A percentile compares a stretch with the other conserved stretches of the same genome.
Conservation (phyloP, 2,888 invertebrate genomes). For the Drosophila antonietae region DNA sequence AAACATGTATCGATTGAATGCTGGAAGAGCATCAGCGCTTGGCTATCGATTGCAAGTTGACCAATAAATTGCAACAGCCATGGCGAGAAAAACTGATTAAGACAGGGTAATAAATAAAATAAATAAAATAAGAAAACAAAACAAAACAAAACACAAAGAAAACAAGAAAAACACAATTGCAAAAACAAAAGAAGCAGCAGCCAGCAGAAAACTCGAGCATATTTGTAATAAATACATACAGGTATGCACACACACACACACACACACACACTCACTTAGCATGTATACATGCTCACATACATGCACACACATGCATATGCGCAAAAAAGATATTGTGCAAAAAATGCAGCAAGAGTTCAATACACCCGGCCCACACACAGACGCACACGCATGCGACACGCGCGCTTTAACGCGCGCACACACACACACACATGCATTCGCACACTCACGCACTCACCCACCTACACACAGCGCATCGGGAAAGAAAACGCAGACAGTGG, state of each 20-base stretch:
- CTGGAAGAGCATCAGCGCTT: constrained; percentile 13
- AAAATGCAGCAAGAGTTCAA: constrained; percentile 77
- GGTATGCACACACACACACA: constrained; percentile 1
- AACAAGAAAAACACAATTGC: constrained; percentile 31
- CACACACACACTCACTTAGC: background rate
- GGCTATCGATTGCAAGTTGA: constrained; percentile 42
- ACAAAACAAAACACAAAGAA: constrained; percentile 15
- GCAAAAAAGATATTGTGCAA: constrained; percentile 64
- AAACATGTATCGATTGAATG: constrained; percentile 1
- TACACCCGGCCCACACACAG: constrained; percentile 54
- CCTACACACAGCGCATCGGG: constrained; percentile 5
- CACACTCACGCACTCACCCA: constrained; percentile 27
- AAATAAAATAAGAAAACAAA: constrained; percentile 1
- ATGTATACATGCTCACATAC: background rate
- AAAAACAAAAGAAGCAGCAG: constrained; percentile 54
- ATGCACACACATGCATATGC: constrained; percentile 1
- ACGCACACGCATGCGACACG: constrained; percentile 37
- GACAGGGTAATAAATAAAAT: constrained; percentile 7
- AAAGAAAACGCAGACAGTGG: constrained; percentile 15
- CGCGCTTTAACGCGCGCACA: constrained; percentile 39
- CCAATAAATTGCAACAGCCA: constrained; percentile 39
- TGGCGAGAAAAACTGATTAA: constrained; percentile 19
- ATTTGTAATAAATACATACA: constrained; percentile 29
- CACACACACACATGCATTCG: constrained; percentile 8
- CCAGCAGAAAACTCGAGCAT: constrained; percentile 43